These are phyloP conservation scores for Orgyia antiqua DNA, from an alignment of 2,888 invertebrate species.

Conservation along the genomic window DNA sequence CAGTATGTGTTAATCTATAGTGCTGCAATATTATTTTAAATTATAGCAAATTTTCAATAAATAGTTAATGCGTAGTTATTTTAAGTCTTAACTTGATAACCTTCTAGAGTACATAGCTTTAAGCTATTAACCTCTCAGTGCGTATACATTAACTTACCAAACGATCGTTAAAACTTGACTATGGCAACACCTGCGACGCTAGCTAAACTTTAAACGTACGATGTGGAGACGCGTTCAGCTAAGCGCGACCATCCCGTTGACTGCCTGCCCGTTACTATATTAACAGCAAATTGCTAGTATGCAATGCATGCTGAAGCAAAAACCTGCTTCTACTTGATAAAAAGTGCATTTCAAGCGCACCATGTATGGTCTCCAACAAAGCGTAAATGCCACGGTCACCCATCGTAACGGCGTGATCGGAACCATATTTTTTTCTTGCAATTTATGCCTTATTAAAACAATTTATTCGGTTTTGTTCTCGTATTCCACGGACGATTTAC, in stretches of 20 bases:
- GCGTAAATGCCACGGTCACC: conserved; percentile 76
- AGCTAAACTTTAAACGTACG: conserved; percentile 14
- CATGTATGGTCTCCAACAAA: conserved; percentile 58
- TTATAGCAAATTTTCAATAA: too few species aligned
- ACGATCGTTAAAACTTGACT: conserved; percentile 19
- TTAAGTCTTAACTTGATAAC: not conserved
- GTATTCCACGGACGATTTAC: conserved; percentile 65
- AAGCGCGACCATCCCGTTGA: conserved; percentile 34
- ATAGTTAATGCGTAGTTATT: too few species aligned
- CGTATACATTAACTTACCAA: conserved; percentile 22
- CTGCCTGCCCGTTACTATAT: conserved; percentile 38
- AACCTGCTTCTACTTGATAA: conserved; percentile 36
- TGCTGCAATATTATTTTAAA: too few species aligned
- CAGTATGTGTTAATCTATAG: too few species aligned
- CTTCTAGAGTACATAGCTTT: conserved; percentile 6
- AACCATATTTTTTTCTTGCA: conserved; percentile 49
- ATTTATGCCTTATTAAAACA: conserved; percentile 72
- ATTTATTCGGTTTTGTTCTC: conserved; percentile 64
- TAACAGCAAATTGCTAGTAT: conserved; percentile 39
- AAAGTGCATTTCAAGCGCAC: conserved; percentile 58
- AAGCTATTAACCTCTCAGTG: conserved; percentile 15
- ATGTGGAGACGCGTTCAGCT: conserved; percentile 21
- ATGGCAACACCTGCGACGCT: conserved; percentile 14
- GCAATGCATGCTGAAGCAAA: conserved; percentile 34
- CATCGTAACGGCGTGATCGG: conserved; percentile 66